phyloP scores from a whole-genome alignment of 2,113 vertebrate species.

The Gasterosteus aculeatus region DNA sequence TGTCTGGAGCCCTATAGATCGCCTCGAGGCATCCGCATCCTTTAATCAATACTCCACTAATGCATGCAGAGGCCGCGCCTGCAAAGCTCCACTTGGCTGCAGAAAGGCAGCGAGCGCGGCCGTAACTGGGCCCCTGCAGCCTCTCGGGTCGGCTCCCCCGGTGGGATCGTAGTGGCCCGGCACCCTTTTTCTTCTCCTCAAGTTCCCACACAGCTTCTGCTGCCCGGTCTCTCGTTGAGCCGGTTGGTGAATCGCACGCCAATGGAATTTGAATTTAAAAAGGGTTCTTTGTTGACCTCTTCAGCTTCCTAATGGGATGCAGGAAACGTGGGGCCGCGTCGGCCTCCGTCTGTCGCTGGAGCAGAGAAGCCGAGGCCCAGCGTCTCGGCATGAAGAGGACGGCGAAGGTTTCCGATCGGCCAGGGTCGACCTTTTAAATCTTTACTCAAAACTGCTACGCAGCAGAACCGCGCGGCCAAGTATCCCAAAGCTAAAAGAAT shows the following conservation, averaged over 20 bases:
- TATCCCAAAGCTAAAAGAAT: not conserved
- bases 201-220: not conserved
- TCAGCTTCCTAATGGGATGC: conserved; percentile 28
- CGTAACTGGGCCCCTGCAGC: conserved; percentile 15
- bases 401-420: too few relatives aligned
- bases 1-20: conserved; percentile 65
- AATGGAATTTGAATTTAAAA: conserved; percentile 53
- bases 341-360: not conserved
- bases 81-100: conserved; percentile 33
- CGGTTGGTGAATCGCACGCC: conserved; percentile 14
- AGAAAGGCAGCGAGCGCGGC: conserved; percentile 33
- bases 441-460: not conserved
- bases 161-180: conserved; percentile 23
- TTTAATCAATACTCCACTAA: conserved; percentile 63
- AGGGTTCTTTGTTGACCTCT: conserved; percentile 41
- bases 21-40: conserved; percentile 66
- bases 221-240: conserved; percentile 16
- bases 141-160: conserved; percentile 8
- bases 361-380: not conserved
- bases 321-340: not conserved
- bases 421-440: not conserved
- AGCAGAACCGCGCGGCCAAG: too few relatives aligned
- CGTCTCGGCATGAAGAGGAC: not conserved
- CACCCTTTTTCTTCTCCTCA: not conserved
- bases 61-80: conserved; percentile 56